Conservation (phyloP, 2,888 invertebrate genomes). For the Pycnomerus fuliginosus region DNA sequence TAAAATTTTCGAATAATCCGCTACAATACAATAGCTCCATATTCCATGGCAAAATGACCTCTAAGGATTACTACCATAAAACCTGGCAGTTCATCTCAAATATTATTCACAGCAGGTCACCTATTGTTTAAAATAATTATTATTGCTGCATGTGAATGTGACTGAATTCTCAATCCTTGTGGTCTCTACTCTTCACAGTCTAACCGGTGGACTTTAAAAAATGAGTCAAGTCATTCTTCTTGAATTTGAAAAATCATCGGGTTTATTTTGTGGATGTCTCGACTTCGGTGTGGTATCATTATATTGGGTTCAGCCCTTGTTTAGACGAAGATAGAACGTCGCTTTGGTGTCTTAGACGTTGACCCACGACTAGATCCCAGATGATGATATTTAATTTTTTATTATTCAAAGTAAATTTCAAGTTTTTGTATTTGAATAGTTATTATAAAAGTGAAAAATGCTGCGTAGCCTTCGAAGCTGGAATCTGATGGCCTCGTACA, state of each 20-base stretch:
- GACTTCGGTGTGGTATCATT: no score
- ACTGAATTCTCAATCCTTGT: slow-evolving; percentile 14
- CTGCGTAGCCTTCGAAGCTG: no score
- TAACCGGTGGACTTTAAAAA: slow-evolving; percentile 45
- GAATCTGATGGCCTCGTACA: no score
- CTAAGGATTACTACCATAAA: slow-evolving; percentile 30
- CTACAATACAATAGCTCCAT: slow-evolving; percentile 34
- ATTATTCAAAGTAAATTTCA: slow-evolving; percentile 30
- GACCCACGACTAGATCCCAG: slow-evolving; percentile 22
- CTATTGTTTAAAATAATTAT: slow-evolving; percentile 55
- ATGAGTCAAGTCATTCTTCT: slow-evolving; percentile 53
- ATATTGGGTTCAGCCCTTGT: no score
- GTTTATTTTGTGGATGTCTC: slow-evolving; percentile 27
- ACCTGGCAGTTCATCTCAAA: slow-evolving; percentile 33
- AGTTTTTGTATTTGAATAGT: slow-evolving; percentile 25
- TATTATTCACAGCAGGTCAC: slow-evolving; percentile 47
- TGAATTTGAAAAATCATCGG: slow-evolving; percentile 55
- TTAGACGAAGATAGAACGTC: no score
- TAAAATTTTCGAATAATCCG: slow-evolving; percentile 41
- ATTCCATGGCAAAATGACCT: slow-evolving; percentile 39
- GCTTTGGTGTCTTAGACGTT: no score
- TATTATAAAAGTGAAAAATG: slow-evolving; percentile 29
- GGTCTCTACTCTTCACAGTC: slow-evolving; percentile 34
- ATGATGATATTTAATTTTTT: slow-evolving; percentile 37
- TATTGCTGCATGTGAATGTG: slow-evolving; percentile 47